phyloP scores from a whole-genome alignment of 2,113 vertebrate species.

The Paramisgurnus dabryanus region DNA sequence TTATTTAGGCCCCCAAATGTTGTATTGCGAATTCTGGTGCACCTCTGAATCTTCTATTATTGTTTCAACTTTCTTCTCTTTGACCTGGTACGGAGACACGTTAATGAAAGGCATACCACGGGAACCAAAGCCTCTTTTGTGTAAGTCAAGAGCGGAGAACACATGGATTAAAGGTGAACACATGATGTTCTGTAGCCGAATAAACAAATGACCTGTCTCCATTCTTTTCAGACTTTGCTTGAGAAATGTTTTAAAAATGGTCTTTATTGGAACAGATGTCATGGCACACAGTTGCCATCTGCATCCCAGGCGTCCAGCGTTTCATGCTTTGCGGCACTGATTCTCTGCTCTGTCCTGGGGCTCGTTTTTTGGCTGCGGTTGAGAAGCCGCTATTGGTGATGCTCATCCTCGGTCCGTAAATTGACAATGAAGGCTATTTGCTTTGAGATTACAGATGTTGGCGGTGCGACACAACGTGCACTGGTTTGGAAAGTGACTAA shows the following conservation, averaged over 20 bases:
- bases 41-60: not conserved
- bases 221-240: constrained; percentile 38
- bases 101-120: not conserved
- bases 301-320: not conserved
- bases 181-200: not conserved
- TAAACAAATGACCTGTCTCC: constrained; percentile 1
- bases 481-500: not conserved
- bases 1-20: not conserved
- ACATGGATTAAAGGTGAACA: not conserved
- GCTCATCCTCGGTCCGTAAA: not conserved
- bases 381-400: constrained; percentile 4
- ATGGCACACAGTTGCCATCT: constrained; percentile 41
- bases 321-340: not conserved
- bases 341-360: not conserved
- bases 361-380: not conserved
- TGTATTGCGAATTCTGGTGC: not conserved
- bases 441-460: constrained; percentile 8
- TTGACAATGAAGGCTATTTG: not conserved
- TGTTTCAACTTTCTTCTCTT: constrained; percentile 22
- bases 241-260: constrained; percentile 30
- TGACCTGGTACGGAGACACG: constrained; percentile 45
- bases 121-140: too few relatives aligned
- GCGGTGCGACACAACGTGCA: not conserved
- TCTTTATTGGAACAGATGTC: constrained; percentile 50
- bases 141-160: not conserved